Evolutionary conservation across 1,140 invertebrate genomes (phyloP).

Genomic region (Telenomus remus): DNA sequence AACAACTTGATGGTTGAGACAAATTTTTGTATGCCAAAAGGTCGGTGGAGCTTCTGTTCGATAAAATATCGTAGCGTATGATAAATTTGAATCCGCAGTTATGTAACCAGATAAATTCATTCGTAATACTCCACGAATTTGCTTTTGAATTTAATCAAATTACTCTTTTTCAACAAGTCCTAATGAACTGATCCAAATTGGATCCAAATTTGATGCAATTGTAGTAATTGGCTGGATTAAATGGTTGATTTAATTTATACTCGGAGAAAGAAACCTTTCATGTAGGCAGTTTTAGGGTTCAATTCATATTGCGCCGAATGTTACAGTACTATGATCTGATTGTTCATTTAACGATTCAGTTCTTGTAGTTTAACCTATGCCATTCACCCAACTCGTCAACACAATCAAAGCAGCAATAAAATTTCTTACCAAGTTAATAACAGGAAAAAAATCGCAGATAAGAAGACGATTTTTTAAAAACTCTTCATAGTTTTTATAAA

Average conservation of each 20-base stretch:
- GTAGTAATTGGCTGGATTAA: too few species aligned
- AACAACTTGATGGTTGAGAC: constrained; percentile 29
- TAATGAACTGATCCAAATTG: too few species aligned
- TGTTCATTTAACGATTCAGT: constrained; percentile 1
- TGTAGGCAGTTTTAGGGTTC: too few species aligned
- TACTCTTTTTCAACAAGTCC: too few species aligned
- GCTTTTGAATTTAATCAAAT: too few species aligned
- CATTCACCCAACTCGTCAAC: constrained; percentile 1
- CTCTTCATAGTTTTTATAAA: too few species aligned
- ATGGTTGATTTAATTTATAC: background rate
- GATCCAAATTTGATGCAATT: too few species aligned
- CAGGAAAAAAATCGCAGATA: background rate
- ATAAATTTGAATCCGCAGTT: constrained; percentile 17
- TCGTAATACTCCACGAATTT: too few species aligned
- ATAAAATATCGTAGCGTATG: constrained; percentile 16
- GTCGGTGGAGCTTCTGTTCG: constrained; percentile 21
- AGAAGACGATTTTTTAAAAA: background rate
- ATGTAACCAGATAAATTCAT: constrained; percentile 7
- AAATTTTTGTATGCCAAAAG: constrained; percentile 31
- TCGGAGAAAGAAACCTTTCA: too few species aligned
- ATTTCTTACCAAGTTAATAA: background rate
- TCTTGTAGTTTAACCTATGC: constrained; percentile 2
- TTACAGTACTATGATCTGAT: background rate
- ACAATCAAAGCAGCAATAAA: constrained; percentile 1
- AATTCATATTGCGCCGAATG: background rate